A percentile compares a stretch with the other conserved stretches of the same genome.
phyloP scores from a whole-genome alignment of 2,797 vertebrate species.

The Syncerus caffer region DNA sequence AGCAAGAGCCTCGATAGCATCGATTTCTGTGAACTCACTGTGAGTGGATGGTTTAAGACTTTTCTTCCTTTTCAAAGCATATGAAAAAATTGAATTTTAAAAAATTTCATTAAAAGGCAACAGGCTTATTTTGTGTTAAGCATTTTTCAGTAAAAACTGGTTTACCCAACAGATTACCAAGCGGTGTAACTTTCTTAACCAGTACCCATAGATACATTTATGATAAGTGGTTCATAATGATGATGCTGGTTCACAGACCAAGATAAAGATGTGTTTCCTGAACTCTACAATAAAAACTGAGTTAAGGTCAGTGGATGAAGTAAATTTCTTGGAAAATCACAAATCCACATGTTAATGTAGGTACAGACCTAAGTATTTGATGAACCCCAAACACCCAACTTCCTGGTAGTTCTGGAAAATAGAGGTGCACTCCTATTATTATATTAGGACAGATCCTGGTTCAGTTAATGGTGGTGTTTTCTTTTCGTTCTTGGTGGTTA shows the following conservation, averaged over 20 bases:
- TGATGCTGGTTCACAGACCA: not conserved
- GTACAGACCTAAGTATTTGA: not conserved
- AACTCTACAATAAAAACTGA: not conserved
- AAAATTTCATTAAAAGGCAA: not conserved
- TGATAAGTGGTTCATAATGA: not conserved
- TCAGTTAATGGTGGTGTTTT: not conserved
- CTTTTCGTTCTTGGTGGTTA: not conserved
- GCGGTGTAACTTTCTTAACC: not conserved
- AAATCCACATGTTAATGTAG: not conserved
- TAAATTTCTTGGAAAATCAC: not conserved
- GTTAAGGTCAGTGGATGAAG: not conserved
- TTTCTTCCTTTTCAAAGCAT: not conserved
- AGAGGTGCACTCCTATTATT: not conserved
- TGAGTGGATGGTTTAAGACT: conserved; percentile 84
- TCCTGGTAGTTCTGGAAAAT: not conserved
- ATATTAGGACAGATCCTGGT: not conserved
- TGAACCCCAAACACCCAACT: not conserved
- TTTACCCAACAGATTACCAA: not conserved
- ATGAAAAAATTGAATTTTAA: not conserved
- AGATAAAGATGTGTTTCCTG: not conserved
- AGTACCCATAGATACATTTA: not conserved
- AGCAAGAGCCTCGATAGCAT: conserved; percentile 97
- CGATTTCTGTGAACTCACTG: conserved; percentile 95
- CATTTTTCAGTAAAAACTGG: not conserved
- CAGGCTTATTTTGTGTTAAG: not conserved